Base-by-base conservation (phyloP, 2,888 invertebrate species). In the Pyrrhia umbra region DNA sequence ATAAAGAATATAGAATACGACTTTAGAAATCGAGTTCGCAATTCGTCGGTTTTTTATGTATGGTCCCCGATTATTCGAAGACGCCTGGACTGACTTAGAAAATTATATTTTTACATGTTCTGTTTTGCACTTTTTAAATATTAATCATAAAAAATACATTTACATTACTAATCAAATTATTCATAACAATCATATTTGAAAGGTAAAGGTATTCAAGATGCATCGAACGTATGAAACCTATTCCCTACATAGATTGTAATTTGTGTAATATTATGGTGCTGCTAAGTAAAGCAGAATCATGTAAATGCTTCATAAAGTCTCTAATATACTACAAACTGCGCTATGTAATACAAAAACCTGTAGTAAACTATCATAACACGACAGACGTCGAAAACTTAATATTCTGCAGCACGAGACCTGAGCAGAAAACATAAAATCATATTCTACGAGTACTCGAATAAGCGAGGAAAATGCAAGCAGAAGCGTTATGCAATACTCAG, bases 351-450 rank as follows among this genome's bases (percentile, higher is more conserved):
- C 18, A 23, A 30, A 43, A n/a, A 49, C 27, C 37, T 20, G 37
- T 18, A 34, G 27, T 20, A 39, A 34, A 50, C 27, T 21, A 56
- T 65, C 15, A 27, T 37, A 56, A 42, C 3, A 40, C 6, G 16
- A 20, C 37, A 52, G 37, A 43, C 42, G 9, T 52, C 16, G 23
- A 40, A 40, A 74, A 47, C 37, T 74, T 59, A 75, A 50, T 46
- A 64, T 64, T 64, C 43, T 20, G 27, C 43, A 50, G 40, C 39
- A 62, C 39, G 40, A 64, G 51, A 23, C 51, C 50, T 46, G 46
- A 13, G 8, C 40, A 54, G 59, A 58, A 62, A 64, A 59, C 46
- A 64, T 65, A 62, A 77, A 66, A 68, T 77, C 54, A 59, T 75
- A 52, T 69, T 63, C 59, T 54, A 50, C 16, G 40, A 70, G 52